Base-by-base conservation (phyloP, 2,797 vertebrate genomes). In the Arrhamphus sclerolepis region DNA sequence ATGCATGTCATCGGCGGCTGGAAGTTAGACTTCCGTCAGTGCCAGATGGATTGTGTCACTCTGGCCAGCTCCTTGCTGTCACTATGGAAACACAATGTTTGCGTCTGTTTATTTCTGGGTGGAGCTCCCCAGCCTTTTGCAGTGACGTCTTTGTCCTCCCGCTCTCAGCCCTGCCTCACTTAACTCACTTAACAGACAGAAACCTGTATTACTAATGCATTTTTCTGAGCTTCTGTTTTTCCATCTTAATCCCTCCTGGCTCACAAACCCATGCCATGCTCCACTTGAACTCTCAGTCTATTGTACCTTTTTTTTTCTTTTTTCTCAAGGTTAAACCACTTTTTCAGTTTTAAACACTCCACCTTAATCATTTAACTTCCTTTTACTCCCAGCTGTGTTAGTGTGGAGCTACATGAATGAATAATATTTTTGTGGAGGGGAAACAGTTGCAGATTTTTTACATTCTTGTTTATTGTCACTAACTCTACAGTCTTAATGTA, bases 21-120 rank as follows among this genome's bases (percentile, higher is more conserved):
- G 50, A 50, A 46, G 21, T 28, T 46, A 51, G 52, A 41, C 43
- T 19, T 47, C 14, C 41, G 6, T 48, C 16, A 31, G 46, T 39
- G 21, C 71, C 80, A 80, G 56, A 74, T 47, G 46, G 69, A 20
- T 66, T 62, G 44, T 55, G 73, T 87, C 66, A 84, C 1, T 40
- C 56, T 58, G 31, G 54, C 34, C 46, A 51, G 22, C 21, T 34
- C 16, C 8, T 64, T 29, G 40, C 48, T 66, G 48, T 85, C 75
- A 42, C 83, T 53, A 66, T 72, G 59, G 56, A 72, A 74, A 84
- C 70, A 0, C 16, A 43, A 2, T 85, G 67, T 88, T 87, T 88
- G 26, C 57, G 50, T 71, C 5, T 82, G 72, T 87, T 72, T 77
- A 26, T 41, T 10, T 7, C 54, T 16, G 63, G 70, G 75, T 42